Conservation (phyloP, 2,113 vertebrate genomes). For the Mixornis gularis region DNA sequence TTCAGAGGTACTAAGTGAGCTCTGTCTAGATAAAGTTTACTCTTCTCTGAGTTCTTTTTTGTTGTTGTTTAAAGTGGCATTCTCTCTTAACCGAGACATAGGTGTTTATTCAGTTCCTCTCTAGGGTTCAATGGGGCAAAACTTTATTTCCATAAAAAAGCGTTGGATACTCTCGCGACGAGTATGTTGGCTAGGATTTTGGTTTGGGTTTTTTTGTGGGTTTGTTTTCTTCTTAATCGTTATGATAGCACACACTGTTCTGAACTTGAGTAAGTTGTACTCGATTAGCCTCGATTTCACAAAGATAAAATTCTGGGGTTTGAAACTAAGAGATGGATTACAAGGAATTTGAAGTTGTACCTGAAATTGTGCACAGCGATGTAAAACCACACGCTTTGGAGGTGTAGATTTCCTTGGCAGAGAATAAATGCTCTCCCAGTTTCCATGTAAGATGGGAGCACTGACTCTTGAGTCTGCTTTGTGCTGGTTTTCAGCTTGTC, state of each 20-base stretch:
- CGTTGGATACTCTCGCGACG: neutral
- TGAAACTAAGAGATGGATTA: neutral
- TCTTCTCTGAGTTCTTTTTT: neutral
- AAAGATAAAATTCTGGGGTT: neutral
- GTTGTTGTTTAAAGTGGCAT: neutral
- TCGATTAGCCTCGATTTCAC: neutral
- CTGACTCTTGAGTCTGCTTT: neutral
- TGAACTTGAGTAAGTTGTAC: neutral
- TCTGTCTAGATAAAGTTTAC: neutral
- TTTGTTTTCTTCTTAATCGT: neutral
- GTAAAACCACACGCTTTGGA: fast-evolving
- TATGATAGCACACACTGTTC: neutral
- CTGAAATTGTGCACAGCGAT: neutral
- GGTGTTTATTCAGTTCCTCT: neutral
- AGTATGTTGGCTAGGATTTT: neutral
- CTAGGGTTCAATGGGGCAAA: neutral
- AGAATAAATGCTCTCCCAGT: neutral
- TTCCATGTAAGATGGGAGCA: neutral
- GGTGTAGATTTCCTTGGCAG: neutral
- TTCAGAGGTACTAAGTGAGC: conserved; percentile 78
- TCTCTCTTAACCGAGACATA: neutral
- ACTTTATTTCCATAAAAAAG: neutral
- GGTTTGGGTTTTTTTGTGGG: neutral
- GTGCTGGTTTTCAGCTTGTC: neutral
- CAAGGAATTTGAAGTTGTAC: neutral